These are phyloP conservation scores for Rousettus leschenaultii DNA, from an alignment of 2,113 vertebrate species.

Conservation along the genomic window DNA sequence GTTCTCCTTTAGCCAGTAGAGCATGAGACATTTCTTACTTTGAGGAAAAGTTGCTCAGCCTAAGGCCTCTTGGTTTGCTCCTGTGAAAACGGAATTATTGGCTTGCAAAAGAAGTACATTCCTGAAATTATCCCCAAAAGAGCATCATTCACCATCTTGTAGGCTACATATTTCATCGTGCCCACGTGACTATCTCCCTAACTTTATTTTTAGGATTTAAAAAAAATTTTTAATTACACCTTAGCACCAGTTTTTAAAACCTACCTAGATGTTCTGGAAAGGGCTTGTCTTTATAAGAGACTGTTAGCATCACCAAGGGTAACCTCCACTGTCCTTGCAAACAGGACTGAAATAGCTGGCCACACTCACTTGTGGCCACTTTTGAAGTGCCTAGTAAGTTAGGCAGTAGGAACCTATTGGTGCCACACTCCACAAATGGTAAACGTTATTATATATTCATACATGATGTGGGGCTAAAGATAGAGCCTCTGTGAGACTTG, in stretches of 20 bases:
- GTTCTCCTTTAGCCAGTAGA: constrained; percentile 52
- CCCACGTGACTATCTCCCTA: neutral
- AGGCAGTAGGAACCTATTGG: neutral
- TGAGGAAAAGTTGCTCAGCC: constrained; percentile 64
- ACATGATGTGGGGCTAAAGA: neutral
- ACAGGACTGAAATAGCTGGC: neutral
- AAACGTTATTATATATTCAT: neutral
- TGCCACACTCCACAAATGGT: neutral
- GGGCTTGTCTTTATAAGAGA: neutral
- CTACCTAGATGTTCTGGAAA: neutral
- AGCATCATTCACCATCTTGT: constrained; percentile 45
- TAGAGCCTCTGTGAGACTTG: neutral
- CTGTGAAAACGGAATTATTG: constrained; percentile 69
- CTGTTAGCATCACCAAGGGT: neutral
- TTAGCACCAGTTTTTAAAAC: neutral
- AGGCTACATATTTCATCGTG: neutral
- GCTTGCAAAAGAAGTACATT: constrained; percentile 59
- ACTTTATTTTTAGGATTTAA: neutral
- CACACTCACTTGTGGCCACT: neutral
- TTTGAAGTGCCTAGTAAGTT: neutral
- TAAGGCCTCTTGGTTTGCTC: constrained; percentile 58
- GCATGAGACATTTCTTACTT: constrained; percentile 51
- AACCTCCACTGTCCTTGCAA: neutral
- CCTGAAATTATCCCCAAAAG: constrained; percentile 71
- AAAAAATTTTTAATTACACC: neutral